phyloP scores from a whole-genome alignment of 2,113 vertebrate species.

The Heterochromis multidens region DNA sequence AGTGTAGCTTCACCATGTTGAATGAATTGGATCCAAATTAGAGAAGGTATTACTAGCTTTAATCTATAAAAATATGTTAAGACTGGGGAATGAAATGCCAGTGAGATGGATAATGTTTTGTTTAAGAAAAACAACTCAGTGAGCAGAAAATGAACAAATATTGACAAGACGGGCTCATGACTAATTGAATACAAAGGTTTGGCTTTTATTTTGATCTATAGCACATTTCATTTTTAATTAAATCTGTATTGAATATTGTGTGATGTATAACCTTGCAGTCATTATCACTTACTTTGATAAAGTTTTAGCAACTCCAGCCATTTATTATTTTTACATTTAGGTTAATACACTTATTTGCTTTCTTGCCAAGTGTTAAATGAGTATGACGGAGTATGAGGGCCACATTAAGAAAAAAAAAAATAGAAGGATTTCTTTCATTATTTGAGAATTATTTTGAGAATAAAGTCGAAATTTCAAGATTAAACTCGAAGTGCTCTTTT shows the following conservation, averaged over 20 bases:
- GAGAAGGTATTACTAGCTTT: background rate
- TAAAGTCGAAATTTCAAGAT: no score
- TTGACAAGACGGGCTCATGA: background rate
- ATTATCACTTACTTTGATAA: background rate
- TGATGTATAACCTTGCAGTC: background rate
- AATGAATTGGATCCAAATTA: conserved; percentile 4
- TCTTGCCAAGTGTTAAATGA: background rate
- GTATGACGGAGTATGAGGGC: no score
- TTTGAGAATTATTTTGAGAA: no score
- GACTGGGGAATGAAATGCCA: background rate
- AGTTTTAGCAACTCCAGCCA: background rate
- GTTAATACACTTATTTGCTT: background rate
- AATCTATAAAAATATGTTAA: background rate
- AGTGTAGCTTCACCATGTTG: background rate
- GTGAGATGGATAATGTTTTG: background rate
- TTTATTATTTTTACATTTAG: background rate
- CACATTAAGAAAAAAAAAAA: no score
- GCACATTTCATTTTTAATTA: background rate
- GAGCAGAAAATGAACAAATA: background rate
- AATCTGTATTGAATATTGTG: background rate
- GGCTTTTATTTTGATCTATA: background rate
- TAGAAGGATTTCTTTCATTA: no score
- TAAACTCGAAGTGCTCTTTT: no score
- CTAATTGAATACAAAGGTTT: background rate
- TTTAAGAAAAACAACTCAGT: background rate